Percentiles rank a stretch among this genome's conserved stretches.
Conservation (phyloP, 2,888 invertebrate genomes). For the Steinernema hermaphroditum region DNA sequence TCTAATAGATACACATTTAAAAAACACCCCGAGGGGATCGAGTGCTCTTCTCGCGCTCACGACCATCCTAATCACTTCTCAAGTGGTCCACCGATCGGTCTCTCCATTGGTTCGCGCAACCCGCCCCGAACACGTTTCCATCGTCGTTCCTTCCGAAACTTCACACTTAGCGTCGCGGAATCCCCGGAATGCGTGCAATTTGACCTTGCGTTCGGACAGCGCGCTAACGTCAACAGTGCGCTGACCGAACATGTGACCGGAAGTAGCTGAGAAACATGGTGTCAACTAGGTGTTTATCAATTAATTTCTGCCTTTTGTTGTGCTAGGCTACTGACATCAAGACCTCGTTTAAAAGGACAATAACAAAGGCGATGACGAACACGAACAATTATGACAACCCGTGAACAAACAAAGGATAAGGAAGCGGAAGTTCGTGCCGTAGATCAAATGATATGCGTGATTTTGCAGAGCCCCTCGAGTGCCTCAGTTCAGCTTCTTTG, state of each 20-base stretch:
- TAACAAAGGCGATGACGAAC: background rate
- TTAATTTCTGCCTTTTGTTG: no score
- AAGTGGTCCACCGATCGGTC: constrained; percentile 21
- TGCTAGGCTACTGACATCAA: no score
- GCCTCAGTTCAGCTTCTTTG: constrained; percentile 19
- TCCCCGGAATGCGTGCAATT: constrained; percentile 24
- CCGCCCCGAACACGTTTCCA: constrained; percentile 29
- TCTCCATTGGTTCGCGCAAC: constrained; percentile 22
- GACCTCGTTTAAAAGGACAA: no score
- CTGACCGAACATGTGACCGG: constrained; percentile 25
- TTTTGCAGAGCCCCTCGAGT: background rate
- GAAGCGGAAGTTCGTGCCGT: background rate
- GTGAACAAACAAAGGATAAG: background rate
- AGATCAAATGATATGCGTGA: background rate
- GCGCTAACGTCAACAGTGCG: constrained; percentile 28
- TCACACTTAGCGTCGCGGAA: constrained; percentile 17
- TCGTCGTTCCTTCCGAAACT: constrained; percentile 29
- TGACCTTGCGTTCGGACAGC: constrained; percentile 9
- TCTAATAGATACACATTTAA: background rate
- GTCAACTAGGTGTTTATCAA: no score
- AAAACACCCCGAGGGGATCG: background rate
- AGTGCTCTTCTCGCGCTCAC: background rate
- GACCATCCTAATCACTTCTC: constrained; percentile 20
- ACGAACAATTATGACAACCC: background rate
- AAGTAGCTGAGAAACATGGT: background rate